These are phyloP conservation scores for Oryzaephilus surinamensis DNA, from an alignment of 1,140 invertebrate genomes.

Conservation along the genomic window DNA sequence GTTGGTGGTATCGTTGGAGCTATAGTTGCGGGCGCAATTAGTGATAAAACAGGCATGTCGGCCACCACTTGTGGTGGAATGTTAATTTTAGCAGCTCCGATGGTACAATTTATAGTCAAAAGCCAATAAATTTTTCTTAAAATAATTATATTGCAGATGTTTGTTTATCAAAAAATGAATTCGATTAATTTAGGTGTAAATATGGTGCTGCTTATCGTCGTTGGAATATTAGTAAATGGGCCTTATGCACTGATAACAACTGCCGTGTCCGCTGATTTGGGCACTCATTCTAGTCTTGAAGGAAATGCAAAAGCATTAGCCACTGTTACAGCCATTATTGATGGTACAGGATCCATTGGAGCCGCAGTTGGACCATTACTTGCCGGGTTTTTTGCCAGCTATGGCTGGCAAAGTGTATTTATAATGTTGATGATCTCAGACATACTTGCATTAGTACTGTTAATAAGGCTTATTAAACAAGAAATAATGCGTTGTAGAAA, in stretches of 20 bases:
- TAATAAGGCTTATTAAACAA: slow-evolving; percentile 35
- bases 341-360: slow-evolving; percentile 88
- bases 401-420: slow-evolving; percentile 81
- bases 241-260: slow-evolving; percentile 95
- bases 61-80: slow-evolving; percentile 76
- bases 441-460: slow-evolving; percentile 64
- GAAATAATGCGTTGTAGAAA: slow-evolving; percentile 19
- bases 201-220: slow-evolving; percentile 59
- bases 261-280: slow-evolving; percentile 88
- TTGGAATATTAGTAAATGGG: slow-evolving; percentile 83
- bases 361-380: slow-evolving; percentile 84
- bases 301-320: slow-evolving; percentile 84
- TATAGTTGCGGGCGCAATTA: slow-evolving; percentile 76
- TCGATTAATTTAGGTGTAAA: slow-evolving; percentile 49
- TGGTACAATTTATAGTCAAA: slow-evolving; percentile 45
- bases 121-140: not conserved
- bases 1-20: slow-evolving; percentile 81
- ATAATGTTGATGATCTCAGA: slow-evolving; percentile 83
- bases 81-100: slow-evolving; percentile 69
- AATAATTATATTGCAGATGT: slow-evolving; percentile 48
- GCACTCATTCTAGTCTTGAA: slow-evolving; percentile 73
- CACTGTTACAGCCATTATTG: slow-evolving; percentile 93
- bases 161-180: slow-evolving; percentile 66
- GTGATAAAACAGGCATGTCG: slow-evolving; percentile 73
- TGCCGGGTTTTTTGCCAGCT: slow-evolving; percentile 66